Base-by-base conservation (phyloP, 2,113 vertebrate genomes). In the Hydropotes inermis region DNA sequence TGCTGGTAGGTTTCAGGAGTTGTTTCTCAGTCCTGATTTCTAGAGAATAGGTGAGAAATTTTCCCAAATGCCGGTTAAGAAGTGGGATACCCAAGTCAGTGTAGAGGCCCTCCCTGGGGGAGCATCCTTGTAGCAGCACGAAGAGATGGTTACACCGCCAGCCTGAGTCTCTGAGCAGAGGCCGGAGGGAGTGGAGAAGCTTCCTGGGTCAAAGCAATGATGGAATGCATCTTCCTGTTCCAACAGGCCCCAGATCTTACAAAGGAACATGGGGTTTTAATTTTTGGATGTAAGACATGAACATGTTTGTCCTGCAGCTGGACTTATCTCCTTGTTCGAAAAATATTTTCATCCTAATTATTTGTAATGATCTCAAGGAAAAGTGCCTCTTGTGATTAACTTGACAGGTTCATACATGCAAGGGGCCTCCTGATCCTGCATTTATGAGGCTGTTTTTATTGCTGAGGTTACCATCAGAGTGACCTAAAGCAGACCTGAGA, bases 351-450 rank as follows among this genome's bases (percentile, higher is more conserved):
- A 52, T 91, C 82, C 88, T 96, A 97, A 97, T 97, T 93, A 98
- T 93, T 97, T 98, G 95, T 97, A 97, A 97, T 96, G 94, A 81
- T 93, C 86, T 97, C 89, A 78, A 98, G 95, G 87, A 96, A 91
- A 96, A 93, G 86, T 93, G 91, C 94, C 87, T 96, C 93, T 84
- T 87, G 82, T 2, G 67, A 96, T 98, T 96, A 89, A 54, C 91
- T 89, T 94, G 93, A 97, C 97, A 98, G 96, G 97, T 98, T 98
- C 86, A 39, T 91, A 97, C 96, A 84, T 70, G 97, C 88, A 78
- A 27, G 78, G 57, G 79, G 43, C 91, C 86, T 93, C 92, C 93
- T 93, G 89, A 91, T 67, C 91, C 91, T 27, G 86, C 90, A 55
- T 96, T 98, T 97, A 93, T 81, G 61, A 97, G 92, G 95, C 95